Conservation (phyloP, 2,797 vertebrate species). For the Sebastolobus alascanus region DNA sequence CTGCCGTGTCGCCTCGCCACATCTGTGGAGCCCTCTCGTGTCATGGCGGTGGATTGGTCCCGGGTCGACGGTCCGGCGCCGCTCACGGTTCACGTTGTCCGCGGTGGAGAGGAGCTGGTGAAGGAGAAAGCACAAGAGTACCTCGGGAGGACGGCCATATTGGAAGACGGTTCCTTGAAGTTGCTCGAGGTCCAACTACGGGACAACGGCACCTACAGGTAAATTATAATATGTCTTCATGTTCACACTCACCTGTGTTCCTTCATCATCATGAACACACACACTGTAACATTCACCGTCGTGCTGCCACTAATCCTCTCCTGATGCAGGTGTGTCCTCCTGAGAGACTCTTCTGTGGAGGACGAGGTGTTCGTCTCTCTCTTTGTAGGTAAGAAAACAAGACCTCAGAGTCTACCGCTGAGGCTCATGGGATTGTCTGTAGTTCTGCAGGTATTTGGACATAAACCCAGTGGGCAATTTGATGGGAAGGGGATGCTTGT, state of each 20-base stretch:
- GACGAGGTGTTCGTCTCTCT: background rate
- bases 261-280: too few relatives aligned
- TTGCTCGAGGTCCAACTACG: background rate
- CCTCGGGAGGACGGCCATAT: fast-evolving
- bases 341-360: too few relatives aligned
- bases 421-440: too few relatives aligned
- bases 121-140: background rate
- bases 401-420: too few relatives aligned
- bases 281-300: too few relatives aligned
- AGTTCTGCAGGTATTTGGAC: too few relatives aligned
- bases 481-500: too few relatives aligned
- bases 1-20: background rate
- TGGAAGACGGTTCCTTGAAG: background rate
- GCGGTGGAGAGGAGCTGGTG: background rate
- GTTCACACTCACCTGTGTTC: too few relatives aligned
- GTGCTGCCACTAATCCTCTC: too few relatives aligned
- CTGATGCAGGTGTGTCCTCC: background rate
- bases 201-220: slow-evolving; percentile 14
- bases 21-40: fast-evolving
- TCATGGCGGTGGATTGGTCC: background rate
- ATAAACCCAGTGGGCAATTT: too few relatives aligned
- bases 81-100: background rate
- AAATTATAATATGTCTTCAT: too few relatives aligned
- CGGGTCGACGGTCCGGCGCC: background rate
- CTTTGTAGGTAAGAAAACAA: slow-evolving; percentile 8